Conservation (phyloP, 2,888 invertebrate genomes). For the Chaetoderma sp. region DNA sequence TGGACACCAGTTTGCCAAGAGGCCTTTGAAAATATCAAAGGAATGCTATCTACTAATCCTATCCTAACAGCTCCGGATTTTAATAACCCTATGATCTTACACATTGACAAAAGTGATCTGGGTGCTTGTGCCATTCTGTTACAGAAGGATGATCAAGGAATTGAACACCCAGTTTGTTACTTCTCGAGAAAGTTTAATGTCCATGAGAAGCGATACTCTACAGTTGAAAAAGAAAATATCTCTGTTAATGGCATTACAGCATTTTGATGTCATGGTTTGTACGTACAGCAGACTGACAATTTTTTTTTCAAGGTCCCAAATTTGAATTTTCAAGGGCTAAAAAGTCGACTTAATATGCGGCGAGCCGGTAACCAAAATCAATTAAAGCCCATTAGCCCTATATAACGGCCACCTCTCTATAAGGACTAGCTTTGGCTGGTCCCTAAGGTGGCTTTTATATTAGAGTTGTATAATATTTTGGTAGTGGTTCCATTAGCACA, state of each 20-base stretch:
- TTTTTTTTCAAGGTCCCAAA: too few relatives aligned
- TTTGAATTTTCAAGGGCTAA: too few relatives aligned
- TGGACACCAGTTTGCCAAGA: slow-evolving; percentile 49
- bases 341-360: too few relatives aligned
- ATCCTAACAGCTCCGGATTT: slow-evolving; percentile 25
- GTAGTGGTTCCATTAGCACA: too few relatives aligned
- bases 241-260: slow-evolving; percentile 33
- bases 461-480: too few relatives aligned
- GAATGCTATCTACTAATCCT: slow-evolving; percentile 22
- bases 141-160: slow-evolving; percentile 36
- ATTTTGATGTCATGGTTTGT: slow-evolving; percentile 38
- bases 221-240: slow-evolving; percentile 40
- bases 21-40: slow-evolving; percentile 55
- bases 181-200: slow-evolving; percentile 37
- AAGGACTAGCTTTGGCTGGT: too few relatives aligned
- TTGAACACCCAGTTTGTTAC: slow-evolving; percentile 36
- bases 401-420: too few relatives aligned
- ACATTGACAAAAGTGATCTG: slow-evolving; percentile 42
- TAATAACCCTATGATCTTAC: slow-evolving; percentile 31
- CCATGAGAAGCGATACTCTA: slow-evolving; percentile 33
- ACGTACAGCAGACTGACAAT: too few relatives aligned
- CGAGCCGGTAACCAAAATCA: too few relatives aligned
- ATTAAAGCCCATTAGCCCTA: too few relatives aligned
- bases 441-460: too few relatives aligned
- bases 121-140: slow-evolving; percentile 38